phyloP scores from a whole-genome alignment of 2,113 vertebrate genomes.

The Lepus americanus region DNA sequence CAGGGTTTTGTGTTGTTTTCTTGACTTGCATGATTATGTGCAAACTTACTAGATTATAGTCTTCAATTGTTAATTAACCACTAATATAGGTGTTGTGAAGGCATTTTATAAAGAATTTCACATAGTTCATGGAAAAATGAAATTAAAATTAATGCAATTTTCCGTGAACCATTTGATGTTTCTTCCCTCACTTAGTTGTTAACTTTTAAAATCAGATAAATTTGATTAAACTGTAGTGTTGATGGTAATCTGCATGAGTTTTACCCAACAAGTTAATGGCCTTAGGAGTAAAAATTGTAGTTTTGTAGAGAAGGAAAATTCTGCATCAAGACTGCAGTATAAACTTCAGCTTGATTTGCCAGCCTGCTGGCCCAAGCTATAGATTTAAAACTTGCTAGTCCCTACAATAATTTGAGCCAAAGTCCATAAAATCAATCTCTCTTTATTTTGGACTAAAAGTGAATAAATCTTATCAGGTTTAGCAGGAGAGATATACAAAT shows the following conservation, averaged over 20 bases:
- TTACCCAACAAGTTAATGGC: neutral
- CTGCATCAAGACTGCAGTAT: neutral
- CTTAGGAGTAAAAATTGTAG: neutral
- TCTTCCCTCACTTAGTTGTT: neutral
- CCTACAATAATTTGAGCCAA: neutral
- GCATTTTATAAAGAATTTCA: neutral
- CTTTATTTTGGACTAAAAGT: neutral
- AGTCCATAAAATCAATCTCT: neutral
- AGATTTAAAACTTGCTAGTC: neutral
- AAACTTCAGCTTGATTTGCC: neutral
- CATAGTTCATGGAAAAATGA: too few relatives aligned
- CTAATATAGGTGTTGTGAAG: neutral
- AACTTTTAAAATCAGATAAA: neutral
- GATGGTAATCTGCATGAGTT: neutral
- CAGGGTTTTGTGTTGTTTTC: neutral
- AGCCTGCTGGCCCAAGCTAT: too few relatives aligned
- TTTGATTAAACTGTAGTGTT: neutral
- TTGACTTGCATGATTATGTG: neutral
- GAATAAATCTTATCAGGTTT: too few relatives aligned
- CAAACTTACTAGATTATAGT: neutral
- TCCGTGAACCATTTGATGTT: too few relatives aligned
- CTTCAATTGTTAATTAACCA: neutral
- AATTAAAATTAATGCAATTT: too few relatives aligned
- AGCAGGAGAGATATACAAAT: too few relatives aligned
- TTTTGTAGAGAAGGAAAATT: neutral